Percentiles rank a stretch among this genome's conserved stretches.
phyloP scores from a whole-genome alignment of 2,113 vertebrate species.

The Lasiurus borealis region DNA sequence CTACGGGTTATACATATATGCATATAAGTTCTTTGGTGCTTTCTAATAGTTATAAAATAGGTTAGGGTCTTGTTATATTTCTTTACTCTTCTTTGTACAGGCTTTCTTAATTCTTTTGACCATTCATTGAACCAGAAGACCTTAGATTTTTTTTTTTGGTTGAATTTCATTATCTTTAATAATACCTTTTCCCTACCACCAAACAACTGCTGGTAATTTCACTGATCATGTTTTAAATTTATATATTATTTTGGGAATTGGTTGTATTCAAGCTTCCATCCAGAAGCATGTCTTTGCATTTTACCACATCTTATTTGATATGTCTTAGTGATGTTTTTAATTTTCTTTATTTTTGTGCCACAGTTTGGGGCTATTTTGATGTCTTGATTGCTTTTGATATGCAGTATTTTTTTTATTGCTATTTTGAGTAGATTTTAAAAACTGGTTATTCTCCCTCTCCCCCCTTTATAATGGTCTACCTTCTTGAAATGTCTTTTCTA shows the following conservation, averaged over 20 bases:
- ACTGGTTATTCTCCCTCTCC: not conserved
- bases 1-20: no score
- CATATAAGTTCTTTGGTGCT: not conserved
- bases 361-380: not conserved
- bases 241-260: constrained; percentile 28
- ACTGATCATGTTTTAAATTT: not conserved
- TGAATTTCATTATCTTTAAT: not conserved
- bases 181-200: not conserved
- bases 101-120: constrained; percentile 7
- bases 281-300: not conserved
- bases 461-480: not conserved
- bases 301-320: constrained; percentile 38
- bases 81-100: not conserved
- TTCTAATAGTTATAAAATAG: constrained; percentile 17
- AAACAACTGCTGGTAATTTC: not conserved
- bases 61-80: not conserved
- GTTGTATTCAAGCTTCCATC: constrained; percentile 11
- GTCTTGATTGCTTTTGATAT: constrained; percentile 53
- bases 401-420: not conserved
- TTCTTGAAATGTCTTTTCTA: constrained; percentile 60
- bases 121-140: not conserved
- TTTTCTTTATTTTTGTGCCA: constrained; percentile 54
- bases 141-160: not conserved
- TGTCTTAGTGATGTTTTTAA: constrained; percentile 35
- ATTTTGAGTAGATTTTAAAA: constrained; percentile 45